Base-by-base conservation (phyloP, 2,888 invertebrate species). In the Epinotia brunnichana region DNA sequence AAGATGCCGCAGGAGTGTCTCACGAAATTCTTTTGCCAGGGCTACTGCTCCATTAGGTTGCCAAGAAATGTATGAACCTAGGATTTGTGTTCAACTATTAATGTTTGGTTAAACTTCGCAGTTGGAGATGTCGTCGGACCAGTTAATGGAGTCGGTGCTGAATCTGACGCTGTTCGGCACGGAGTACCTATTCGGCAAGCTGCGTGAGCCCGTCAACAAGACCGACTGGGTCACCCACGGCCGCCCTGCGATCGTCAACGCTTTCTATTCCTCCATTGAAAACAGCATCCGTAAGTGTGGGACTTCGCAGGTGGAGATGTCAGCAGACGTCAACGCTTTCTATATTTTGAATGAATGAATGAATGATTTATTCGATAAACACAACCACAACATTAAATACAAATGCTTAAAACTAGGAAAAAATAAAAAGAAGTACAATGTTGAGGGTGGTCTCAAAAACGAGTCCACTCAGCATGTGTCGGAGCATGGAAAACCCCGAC, bases 211-310 rank as follows among this genome's bases (percentile, higher is more conserved):
- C 1, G 96, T 97, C 39, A 97, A 97, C 89, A 97, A 97, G 90
- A 96, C 96, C 5, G 97, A 97, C 85, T 97, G 97, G 97, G 94
- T 96, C 70, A 96, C 96, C 41, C 97, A 97, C 86, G 97, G 97
- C 68, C 94, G 96, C 61, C 97, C 97, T 9, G 97, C 97, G 10
- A 95, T 97, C 74, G 97, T 97, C 72, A 97, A 97, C 85, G 97
- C 97, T 2, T 97, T 96, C 91, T 97, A 97, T 85, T 97, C 96
- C 1, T 95, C 97, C 0, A 95, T 97, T 69, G 97, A 97, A 89
- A 97, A 97, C 87, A 97, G 97, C 83, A 97, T 97, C 77, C 97
- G 97, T 97, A 94, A 95, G 96, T 95, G 10, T 21, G 7, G 35
- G 9, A 35, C 9, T 35, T 35, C 44, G 4, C 4, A 44, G 15